phyloP scores from a whole-genome alignment of 2,888 invertebrate genomes.

The Anodontia alba region DNA sequence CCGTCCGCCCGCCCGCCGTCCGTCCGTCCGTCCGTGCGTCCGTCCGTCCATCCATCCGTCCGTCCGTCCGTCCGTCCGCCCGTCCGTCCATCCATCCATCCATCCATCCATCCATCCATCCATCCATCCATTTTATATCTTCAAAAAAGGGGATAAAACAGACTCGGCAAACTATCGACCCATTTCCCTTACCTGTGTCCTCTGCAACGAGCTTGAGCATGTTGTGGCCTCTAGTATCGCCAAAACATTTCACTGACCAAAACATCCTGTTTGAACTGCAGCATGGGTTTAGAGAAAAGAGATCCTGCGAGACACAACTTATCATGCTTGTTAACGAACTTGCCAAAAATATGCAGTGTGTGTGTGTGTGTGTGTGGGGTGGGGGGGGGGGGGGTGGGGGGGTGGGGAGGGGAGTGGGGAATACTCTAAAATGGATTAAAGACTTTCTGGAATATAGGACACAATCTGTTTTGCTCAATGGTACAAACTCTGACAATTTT shows the following conservation, averaged over 20 bases:
- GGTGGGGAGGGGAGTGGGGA: conserved; percentile 17
- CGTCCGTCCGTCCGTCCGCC: too few relatives aligned
- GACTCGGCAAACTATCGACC: conserved; percentile 30
- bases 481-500: conserved; percentile 4
- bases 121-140: too few relatives aligned
- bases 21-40: too few relatives aligned
- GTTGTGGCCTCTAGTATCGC: conserved; percentile 32
- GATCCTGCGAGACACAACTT: conserved; percentile 34
- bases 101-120: too few relatives aligned
- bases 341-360: conserved; percentile 28
- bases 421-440: conserved; percentile 28
- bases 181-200: conserved; percentile 27
- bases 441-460: conserved; percentile 15
- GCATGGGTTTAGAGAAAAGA: conserved; percentile 15
- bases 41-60: too few relatives aligned
- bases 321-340: conserved; percentile 9
- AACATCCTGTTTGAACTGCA: conserved; percentile 32
- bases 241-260: conserved; percentile 23
- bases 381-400: too few relatives aligned
- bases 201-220: conserved; percentile 28
- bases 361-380: conserved; percentile 25
- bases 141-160: conserved; percentile 27
- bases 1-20: too few relatives aligned
- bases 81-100: too few relatives aligned
- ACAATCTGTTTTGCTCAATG: conserved; percentile 22